Evolutionary conservation across 2,113 vertebrate species (phyloP).

Genomic region (Protobothrops flavoviridis): DNA sequence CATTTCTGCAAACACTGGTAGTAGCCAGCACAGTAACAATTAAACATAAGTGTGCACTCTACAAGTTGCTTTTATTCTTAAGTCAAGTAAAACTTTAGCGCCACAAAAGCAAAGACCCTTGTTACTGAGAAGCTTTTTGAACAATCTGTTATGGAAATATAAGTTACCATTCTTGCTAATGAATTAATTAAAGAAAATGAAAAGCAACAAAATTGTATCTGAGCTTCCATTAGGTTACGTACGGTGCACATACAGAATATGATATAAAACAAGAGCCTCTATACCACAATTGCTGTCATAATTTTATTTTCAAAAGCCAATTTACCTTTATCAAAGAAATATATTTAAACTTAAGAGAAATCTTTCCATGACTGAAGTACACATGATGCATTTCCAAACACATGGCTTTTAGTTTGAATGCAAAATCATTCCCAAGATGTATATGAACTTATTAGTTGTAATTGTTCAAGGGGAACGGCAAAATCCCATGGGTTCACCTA

Average conservation of each 20-base stretch:
- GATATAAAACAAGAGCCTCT: conserved; percentile 46
- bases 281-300: conserved; percentile 48
- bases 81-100: conserved; percentile 68
- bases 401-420: conserved; percentile 8
- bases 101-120: conserved; percentile 49
- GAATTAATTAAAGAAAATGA: neutral
- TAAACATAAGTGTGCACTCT: conserved; percentile 36
- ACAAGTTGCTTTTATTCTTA: conserved; percentile 64
- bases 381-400: conserved; percentile 36
- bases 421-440: neutral
- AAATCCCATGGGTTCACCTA: neutral
- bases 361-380: conserved; percentile 31
- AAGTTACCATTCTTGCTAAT: conserved; percentile 30
- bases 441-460: neutral
- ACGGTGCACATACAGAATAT: conserved; percentile 43
- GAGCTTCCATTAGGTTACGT: conserved; percentile 56
- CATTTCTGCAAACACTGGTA: conserved; percentile 39
- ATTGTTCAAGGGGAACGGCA: neutral
- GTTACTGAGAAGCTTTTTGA: conserved; percentile 61
- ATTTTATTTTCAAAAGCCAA: conserved; percentile 43
- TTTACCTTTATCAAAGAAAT: conserved; percentile 40
- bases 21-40: conserved; percentile 53
- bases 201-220: conserved; percentile 39
- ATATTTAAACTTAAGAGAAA: conserved; percentile 32
- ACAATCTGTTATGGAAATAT: conserved; percentile 59